These are phyloP conservation scores for Synanthedon vespiformis DNA, from an alignment of 2,888 invertebrate species.

Conservation along the genomic window DNA sequence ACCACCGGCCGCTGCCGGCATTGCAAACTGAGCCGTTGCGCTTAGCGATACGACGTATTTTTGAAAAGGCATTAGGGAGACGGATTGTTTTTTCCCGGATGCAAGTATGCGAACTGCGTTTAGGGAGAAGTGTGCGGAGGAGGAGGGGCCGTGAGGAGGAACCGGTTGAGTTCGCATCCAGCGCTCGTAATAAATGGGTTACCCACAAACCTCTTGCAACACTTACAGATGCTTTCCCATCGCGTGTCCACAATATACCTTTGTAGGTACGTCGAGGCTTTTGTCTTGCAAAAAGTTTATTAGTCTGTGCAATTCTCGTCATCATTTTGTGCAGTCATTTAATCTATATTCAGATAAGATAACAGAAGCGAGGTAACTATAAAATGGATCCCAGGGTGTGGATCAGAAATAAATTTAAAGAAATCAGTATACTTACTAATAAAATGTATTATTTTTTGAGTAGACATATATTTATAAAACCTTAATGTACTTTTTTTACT, in stretches of 20 bases:
- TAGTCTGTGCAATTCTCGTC: no score
- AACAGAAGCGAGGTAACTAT: no score
- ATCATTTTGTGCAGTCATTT: no score
- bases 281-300: no score
- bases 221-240: slow-evolving; percentile 29
- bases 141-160: slow-evolving; percentile 15
- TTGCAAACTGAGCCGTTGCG: slow-evolving; percentile 22
- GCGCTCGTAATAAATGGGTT: slow-evolving; percentile 56
- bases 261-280: not conserved
- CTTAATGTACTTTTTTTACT: no score
- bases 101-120: slow-evolving; percentile 39
- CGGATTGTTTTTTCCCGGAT: slow-evolving; percentile 43
- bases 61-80: slow-evolving; percentile 14
- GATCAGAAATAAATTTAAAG: no score
- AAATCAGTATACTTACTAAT: no score
- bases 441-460: no score
- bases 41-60: slow-evolving; percentile 11
- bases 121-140: slow-evolving; percentile 8
- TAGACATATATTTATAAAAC: no score
- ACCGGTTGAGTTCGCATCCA: slow-evolving; percentile 49
- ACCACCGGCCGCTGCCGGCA: not conserved
- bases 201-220: slow-evolving; percentile 65
- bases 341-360: no score
- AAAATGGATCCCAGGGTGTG: no score
- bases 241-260: not conserved